Evolutionary conservation across 2,797 vertebrate species (phyloP).

Genomic region (Lutjanus argentimaculatus): DNA sequence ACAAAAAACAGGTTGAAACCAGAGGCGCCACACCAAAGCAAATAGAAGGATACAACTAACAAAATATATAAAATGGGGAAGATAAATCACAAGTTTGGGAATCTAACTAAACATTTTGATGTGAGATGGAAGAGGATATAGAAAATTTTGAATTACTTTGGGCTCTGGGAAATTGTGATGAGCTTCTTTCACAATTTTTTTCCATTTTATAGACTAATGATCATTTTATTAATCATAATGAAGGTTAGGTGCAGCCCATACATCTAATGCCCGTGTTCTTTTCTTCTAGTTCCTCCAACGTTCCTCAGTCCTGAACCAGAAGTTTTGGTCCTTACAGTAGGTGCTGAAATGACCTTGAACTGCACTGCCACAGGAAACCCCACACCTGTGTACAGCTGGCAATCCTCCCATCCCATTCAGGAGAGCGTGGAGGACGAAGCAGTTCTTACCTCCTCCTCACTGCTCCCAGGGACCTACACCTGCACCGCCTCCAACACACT

Average conservation of each 20-base stretch:
- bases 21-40: too few species aligned
- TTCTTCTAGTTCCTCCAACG: constrained; percentile 74
- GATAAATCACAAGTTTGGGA: too few species aligned
- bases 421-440: constrained; percentile 70
- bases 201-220: too few species aligned
- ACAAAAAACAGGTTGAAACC: too few species aligned
- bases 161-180: too few species aligned
- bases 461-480: constrained; percentile 80
- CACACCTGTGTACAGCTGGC: constrained; percentile 82
- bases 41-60: too few species aligned
- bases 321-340: constrained; percentile 66
- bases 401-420: constrained; percentile 59
- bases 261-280: constrained; percentile 10
- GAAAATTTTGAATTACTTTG: too few species aligned
- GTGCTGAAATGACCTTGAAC: constrained; percentile 75
- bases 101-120: too few species aligned
- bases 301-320: constrained; percentile 78
- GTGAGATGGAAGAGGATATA: too few species aligned
- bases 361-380: constrained; percentile 83
- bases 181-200: too few species aligned
- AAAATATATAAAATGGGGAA: too few species aligned
- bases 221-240: too few species aligned
- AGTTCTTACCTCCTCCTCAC: constrained; percentile 66
- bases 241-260: neutral
- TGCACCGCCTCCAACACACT: constrained; percentile 83